Evolutionary conservation across 2,113 vertebrate genomes (phyloP), one percentile per base, ranked within the genome.

Genomic region (Microcebus murinus): DNA sequence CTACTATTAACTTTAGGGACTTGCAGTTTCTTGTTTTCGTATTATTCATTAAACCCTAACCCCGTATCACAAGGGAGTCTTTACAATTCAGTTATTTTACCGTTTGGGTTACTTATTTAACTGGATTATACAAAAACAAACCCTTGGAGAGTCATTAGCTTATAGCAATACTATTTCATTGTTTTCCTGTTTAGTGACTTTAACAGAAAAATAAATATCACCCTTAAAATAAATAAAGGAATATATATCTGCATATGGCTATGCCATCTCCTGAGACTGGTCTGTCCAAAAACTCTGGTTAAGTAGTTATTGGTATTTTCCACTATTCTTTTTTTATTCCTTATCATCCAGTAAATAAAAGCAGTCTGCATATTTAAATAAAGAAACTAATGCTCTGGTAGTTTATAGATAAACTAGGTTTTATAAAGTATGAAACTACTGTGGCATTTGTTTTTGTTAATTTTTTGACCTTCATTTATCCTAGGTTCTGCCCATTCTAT

Each of bases 401-500:
- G 57, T 91, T 77, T 91, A 68, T 74, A 50, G 70, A 50, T 94
- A n/a, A 81, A 55, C 52, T 17, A 18, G 73, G 34, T 92, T 94
- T 71, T 45, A 36, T 52, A 34, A 63, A 68, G 4, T 79, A 23
- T 86, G 34, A 87, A 9, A 50, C 52, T 73, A 48, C n/a, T 79
- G 90, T 93, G 34, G 57, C 61, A 29, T 83, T 95, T 67, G 63
- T 61, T 95, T 96, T 81, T 94, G 55, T 84, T 77, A 36, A 92
- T 77, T 94, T 23, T 86, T 76, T 95, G 12, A 29, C 83, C 63
- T 90, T 90, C 7, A 14, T 97, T 95, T 94, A 68, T 20, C 18
- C 4, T 98, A 99, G 99, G 98, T 99, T 99, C 98, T 99, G 99
- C 97, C 99, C 99, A 11, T 99, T 99, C 98, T 99, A 99, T 94